A percentile compares a stretch with the other conserved stretches of the same genome.
These are phyloP conservation scores for Gandaritis pyraliata DNA, from an alignment of 2,888 invertebrate species.

Conservation along the genomic window DNA sequence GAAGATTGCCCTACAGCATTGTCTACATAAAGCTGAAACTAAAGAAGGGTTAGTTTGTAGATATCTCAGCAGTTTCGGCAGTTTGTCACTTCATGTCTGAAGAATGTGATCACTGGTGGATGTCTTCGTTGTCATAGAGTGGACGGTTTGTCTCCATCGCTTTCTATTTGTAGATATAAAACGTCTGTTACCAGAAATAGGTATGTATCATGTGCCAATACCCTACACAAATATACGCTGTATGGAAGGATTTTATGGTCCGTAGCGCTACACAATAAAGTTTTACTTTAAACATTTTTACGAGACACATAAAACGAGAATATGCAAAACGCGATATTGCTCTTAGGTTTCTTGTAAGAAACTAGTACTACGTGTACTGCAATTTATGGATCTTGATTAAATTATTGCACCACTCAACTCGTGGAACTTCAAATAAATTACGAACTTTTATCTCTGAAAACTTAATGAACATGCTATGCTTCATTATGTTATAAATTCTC, in stretches of 20 bases:
- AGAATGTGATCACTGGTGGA: no score
- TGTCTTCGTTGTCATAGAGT: no score
- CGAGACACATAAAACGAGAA: slow-evolving; percentile 68
- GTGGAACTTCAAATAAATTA: not conserved
- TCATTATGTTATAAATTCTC: not conserved
- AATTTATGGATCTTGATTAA: slow-evolving; percentile 24
- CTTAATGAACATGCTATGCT: not conserved
- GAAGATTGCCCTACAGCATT: no score
- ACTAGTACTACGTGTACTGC: slow-evolving; percentile 19
- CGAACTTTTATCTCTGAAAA: not conserved
- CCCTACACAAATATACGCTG: slow-evolving; percentile 36
- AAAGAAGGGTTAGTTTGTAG: no score
- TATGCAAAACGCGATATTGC: slow-evolving; percentile 59
- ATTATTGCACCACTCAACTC: slow-evolving; percentile 11
- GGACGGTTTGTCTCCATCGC: no score
- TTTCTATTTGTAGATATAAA: not conserved
- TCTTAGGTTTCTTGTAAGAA: slow-evolving; percentile 38
- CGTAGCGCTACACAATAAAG: slow-evolving; percentile 58
- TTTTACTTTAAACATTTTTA: slow-evolving; percentile 73
- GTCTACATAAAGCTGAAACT: no score
- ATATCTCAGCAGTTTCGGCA: no score
- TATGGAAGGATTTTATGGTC: slow-evolving; percentile 58
- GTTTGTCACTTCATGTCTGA: no score
- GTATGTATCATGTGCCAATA: slow-evolving; percentile 25
- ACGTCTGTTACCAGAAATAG: slow-evolving; percentile 12